phyloP scores from a whole-genome alignment of 2,797 vertebrate species.

The Lophius americanus region DNA sequence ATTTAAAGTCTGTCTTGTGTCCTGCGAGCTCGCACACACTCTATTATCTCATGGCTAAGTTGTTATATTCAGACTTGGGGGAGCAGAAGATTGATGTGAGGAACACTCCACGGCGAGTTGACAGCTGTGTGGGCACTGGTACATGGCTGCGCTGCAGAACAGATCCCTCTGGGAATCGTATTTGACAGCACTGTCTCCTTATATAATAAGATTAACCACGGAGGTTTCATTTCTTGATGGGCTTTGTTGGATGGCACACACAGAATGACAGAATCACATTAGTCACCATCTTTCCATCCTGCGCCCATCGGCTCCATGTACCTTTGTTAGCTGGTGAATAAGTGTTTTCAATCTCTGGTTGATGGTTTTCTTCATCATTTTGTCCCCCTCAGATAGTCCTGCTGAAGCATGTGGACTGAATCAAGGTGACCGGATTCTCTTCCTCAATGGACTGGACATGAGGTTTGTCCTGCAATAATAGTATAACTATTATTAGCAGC shows the following conservation, averaged over 20 bases:
- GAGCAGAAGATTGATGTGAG: not conserved
- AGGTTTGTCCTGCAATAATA: conserved; percentile 81
- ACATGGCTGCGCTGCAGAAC: conserved; percentile 31
- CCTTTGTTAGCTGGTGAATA: conserved; percentile 36
- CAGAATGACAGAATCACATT: conserved; percentile 61
- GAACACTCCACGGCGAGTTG: conserved; percentile 14
- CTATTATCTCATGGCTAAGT: conserved; percentile 2
- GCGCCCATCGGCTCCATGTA: conserved; percentile 36
- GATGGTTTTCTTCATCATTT: conserved; percentile 39
- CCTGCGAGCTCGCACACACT: conserved; percentile 3
- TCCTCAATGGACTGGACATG: conserved; percentile 98
- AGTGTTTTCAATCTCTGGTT: conserved; percentile 19
- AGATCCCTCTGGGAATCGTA: conserved; percentile 35
- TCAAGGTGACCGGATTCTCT: conserved; percentile 93
- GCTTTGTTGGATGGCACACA: conserved; percentile 43
- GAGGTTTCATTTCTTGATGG: conserved; percentile 30
- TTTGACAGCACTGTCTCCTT: conserved; percentile 63
- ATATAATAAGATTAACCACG: conserved; percentile 53
- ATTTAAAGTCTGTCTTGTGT: conserved; percentile 3
- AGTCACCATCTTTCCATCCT: conserved; percentile 39
- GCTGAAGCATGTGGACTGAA: conserved; percentile 94
- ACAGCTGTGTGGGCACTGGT: conserved; percentile 54
- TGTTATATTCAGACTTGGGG: conserved; percentile 9
- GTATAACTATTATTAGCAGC: not conserved
- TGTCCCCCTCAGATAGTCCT: conserved; percentile 87